Evolutionary conservation across 2,797 vertebrate species (phyloP).

Genomic region (Pseudocheirus occidentalis): DNA sequence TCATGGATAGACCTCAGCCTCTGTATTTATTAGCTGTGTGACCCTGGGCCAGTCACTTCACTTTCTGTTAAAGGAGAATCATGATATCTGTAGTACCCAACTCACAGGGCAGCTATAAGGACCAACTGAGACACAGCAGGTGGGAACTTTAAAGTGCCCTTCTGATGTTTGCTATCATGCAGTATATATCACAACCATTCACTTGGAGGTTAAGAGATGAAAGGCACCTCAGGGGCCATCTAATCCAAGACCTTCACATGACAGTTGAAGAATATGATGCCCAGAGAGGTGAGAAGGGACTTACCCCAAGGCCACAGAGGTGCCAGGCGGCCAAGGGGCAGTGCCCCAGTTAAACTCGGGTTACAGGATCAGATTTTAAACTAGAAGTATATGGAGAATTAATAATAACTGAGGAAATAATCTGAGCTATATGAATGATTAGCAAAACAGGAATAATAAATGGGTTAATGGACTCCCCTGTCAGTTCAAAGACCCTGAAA

Average conservation of each 20-base stretch:
- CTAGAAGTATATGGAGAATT: neutral
- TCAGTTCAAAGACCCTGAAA: neutral
- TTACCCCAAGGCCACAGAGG: neutral
- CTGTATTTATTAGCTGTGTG: neutral
- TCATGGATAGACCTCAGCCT: neutral
- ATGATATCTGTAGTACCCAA: neutral
- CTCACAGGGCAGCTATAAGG: neutral
- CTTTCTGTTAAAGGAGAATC: neutral
- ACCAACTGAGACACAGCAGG: neutral
- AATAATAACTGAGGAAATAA: neutral
- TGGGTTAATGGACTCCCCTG: neutral
- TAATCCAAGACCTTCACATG: neutral
- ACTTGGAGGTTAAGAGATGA: neutral
- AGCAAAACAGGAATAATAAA: neutral
- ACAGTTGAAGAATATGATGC: neutral
- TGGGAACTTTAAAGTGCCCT: neutral
- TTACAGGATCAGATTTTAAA: neutral
- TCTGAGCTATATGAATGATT: neutral
- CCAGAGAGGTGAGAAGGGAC: neutral
- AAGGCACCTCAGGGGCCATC: neutral
- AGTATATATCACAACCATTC: neutral
- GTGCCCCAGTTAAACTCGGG: neutral
- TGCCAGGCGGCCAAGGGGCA: neutral
- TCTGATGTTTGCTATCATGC: neutral
- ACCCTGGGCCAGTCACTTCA: neutral